Evolutionary conservation across 2,888 invertebrate genomes (phyloP), one percentile per base, ranked within the genome.

Genomic region (Petrolisthes manimaculis): DNA sequence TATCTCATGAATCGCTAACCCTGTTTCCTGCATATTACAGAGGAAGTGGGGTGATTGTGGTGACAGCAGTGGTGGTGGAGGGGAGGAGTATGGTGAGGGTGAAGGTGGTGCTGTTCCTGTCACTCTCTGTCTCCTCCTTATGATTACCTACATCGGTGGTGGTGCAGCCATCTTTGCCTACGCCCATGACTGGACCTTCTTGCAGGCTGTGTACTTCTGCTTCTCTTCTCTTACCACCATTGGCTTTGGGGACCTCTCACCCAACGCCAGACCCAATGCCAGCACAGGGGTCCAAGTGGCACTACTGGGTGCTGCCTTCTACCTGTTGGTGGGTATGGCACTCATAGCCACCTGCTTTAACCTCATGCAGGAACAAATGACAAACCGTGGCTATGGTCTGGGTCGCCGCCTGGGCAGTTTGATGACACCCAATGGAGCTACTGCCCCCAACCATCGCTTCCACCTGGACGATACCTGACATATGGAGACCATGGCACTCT

Each of bases 271-370:
- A 3, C 88, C 90, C 24, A 84, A 86, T 55, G 86, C 37, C 56
- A 78, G 61, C 67, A 86, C 89, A n/a, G 89, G 88, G 3, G 88
- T 88, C 12, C 90, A 90, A 83, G 83, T 90, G 24, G 85, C 89
- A 12, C 89, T 90, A 53, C 87, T 91, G 79, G 90, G 89, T 3
- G 89, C 90, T 1, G 90, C 93, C 37, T 91, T 94, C 12, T 94
- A 94, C 91, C 92, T 94, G 80, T 91, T 94, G 56, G 92, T 94
- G 83, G 94, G 94, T 6, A 94, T 94, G 94, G 94, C 94, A 0
- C 92, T 94, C 12, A 92, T 94, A n/a, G 94, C 94, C 79, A 94
- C 94, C 93, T 93, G 93, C 90, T 94, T 94, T 92, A 94, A 94
- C 91, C 91, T 94, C 91, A 93, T 93, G 69, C 94, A 93, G 86